Evolutionary conservation across 2,113 vertebrate species (phyloP).

Genomic region (Dasyurus viverrinus): DNA sequence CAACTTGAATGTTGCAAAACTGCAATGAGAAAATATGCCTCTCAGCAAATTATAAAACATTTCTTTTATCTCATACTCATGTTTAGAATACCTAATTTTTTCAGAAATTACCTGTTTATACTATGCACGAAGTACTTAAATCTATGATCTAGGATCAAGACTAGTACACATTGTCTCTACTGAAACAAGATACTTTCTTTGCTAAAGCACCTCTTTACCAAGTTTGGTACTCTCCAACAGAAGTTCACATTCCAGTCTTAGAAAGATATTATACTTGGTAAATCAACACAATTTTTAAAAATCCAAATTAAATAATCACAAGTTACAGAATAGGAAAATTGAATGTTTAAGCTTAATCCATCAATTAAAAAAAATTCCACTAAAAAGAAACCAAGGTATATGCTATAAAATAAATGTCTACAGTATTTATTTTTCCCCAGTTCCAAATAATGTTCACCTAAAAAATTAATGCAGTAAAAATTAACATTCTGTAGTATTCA

Average conservation of each 20-base stretch:
- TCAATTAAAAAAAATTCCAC: not conserved
- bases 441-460: slow-evolving; percentile 33
- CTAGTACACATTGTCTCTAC: slow-evolving; percentile 2
- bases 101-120: slow-evolving; percentile 44
- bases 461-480: slow-evolving; percentile 29
- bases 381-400: slow-evolving; percentile 53
- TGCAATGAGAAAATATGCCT: slow-evolving; percentile 43
- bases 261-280: slow-evolving; percentile 9
- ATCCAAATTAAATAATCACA: slow-evolving; percentile 1
- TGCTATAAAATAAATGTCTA: slow-evolving; percentile 27
- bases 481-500: not conserved
- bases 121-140: not conserved
- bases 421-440: slow-evolving; percentile 19
- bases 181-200: slow-evolving; percentile 41
- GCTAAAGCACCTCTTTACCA: slow-evolving; percentile 30
- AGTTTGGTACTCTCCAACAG: slow-evolving; percentile 49
- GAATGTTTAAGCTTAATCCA: not conserved
- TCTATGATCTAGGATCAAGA: slow-evolving; percentile 59
- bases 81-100: slow-evolving; percentile 38
- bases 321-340: not conserved
- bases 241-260: slow-evolving; percentile 40
- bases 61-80: slow-evolving; percentile 13
- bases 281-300: slow-evolving; percentile 7
- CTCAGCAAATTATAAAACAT: slow-evolving; percentile 27
- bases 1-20: not conserved